Evolutionary conservation across 2,113 vertebrate genomes (phyloP), one percentile per base, ranked within the genome.

Genomic region (Hippocampus mohnikei): DNA sequence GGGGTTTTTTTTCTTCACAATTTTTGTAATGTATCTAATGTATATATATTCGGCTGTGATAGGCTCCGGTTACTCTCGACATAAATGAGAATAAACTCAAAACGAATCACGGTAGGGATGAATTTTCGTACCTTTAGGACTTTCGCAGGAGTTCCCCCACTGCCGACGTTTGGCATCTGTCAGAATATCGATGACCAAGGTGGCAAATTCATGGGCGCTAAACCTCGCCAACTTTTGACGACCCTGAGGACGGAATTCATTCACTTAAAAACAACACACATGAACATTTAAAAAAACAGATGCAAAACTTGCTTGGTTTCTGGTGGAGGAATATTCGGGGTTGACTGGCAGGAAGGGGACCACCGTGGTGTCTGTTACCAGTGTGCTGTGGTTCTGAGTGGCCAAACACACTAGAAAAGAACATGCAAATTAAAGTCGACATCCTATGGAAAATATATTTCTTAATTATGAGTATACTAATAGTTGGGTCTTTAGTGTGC

Each of bases 281-380:
- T 11, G 0, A 66, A n/a, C 3, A 40, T 29, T 44, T 3, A 4
- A 11, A 6, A 9, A 40, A 59, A 0, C 3, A 4, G 18, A 41
- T 25, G 2, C 12, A 27, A 40, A n/a, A 78, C 90, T 84, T 91
- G 92, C 97, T 96, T 99, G 96, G 88, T 98, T 99, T 74, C 97
- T 93, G 58, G 97, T 99, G 1, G 96, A 98, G 0, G 97, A 99
- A 80, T 99, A 99, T 56, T 99, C 97, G 0, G 97, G 97, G 83
- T 99, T 99, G 81, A 99, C 96, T 0, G 97, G 97, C 77, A 99
- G 95, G 78, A 99, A 99, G 72, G 97, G 97, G 69, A 99, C 95
- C 15, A 96, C 94, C 0, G 96, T 99, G 48, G 96, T 96, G 89
- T 99, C 97, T 0, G 96, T 98, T 66, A 99, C 96, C 29, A 99